Percentiles rank a stretch among this genome's conserved stretches.
phyloP scores from a whole-genome alignment of 2,797 vertebrate genomes.

The Bufotes viridis region DNA sequence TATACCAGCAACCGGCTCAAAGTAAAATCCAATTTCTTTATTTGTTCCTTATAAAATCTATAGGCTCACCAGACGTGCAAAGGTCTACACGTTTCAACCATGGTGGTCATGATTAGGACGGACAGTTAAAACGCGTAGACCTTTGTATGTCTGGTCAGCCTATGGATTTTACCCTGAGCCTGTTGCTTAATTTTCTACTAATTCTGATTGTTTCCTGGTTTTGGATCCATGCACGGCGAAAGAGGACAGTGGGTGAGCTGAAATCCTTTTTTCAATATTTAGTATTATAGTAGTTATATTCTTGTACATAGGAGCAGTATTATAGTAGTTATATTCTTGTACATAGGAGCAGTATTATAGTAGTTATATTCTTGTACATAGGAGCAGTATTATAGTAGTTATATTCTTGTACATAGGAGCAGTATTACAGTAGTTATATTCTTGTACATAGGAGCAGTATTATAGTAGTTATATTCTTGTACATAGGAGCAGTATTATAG shows the following conservation, averaged over 20 bases:
- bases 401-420: neutral
- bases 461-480: neutral
- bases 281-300: slow-evolving; percentile 10
- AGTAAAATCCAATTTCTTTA: too few relatives aligned
- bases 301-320: slow-evolving; percentile 1
- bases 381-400: neutral
- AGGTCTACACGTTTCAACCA: too few relatives aligned
- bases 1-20: too few relatives aligned
- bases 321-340: slow-evolving; percentile 12
- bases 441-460: neutral
- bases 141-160: too few relatives aligned
- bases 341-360: neutral
- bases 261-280: neutral
- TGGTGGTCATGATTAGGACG: too few relatives aligned
- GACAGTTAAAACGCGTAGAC: too few relatives aligned
- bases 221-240: too few relatives aligned
- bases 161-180: too few relatives aligned
- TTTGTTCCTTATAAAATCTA: too few relatives aligned
- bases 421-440: neutral
- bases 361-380: slow-evolving; percentile 6
- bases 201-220: too few relatives aligned
- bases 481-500: neutral
- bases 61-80: too few relatives aligned
- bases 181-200: too few relatives aligned
- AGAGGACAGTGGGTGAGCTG: neutral